Conservation (phyloP, 2,888 invertebrate genomes). For the Ormyrus pomaceus region DNA sequence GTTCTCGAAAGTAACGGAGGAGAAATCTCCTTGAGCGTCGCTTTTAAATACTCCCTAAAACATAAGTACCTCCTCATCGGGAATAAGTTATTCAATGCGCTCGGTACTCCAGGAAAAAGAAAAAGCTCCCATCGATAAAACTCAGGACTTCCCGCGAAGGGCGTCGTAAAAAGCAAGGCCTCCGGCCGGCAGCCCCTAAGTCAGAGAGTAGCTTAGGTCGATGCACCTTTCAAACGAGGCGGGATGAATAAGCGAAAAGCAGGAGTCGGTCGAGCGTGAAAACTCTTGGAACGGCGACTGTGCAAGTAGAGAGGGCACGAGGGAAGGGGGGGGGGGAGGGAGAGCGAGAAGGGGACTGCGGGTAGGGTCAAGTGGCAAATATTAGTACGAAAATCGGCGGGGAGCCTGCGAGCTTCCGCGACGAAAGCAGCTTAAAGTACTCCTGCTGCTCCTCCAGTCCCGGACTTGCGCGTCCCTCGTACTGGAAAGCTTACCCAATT, state of each 20-base stretch:
- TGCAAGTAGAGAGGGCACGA: background rate
- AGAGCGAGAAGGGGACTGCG: slow-evolving; percentile 53
- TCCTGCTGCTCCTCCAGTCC: slow-evolving; percentile 52
- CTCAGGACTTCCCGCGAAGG: no score
- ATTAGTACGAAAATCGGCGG: slow-evolving; percentile 74
- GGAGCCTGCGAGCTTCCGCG: slow-evolving; percentile 65
- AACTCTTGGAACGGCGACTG: background rate
- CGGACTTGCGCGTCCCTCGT: background rate
- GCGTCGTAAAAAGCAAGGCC: no score
- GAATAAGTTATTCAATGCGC: background rate
- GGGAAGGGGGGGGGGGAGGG: slow-evolving; percentile 11
- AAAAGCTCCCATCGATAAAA: no score
- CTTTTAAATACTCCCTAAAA: no score
- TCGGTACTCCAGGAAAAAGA: background rate
- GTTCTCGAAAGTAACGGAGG: no score
- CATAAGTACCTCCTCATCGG: no score
- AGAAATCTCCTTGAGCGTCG: no score
- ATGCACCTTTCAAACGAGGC: slow-evolving; percentile 23
- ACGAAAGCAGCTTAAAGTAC: slow-evolving; percentile 74
- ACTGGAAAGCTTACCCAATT: slow-evolving; percentile 58
- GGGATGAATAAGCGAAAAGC: slow-evolving; percentile 31
- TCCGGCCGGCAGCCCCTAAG: no score
- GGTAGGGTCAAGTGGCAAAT: slow-evolving; percentile 73
- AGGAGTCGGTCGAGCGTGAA: slow-evolving; percentile 7
- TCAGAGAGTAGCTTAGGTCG: background rate